Conservation (phyloP, 2,113 vertebrate genomes). For the Epinephelus cyanopodus region DNA sequence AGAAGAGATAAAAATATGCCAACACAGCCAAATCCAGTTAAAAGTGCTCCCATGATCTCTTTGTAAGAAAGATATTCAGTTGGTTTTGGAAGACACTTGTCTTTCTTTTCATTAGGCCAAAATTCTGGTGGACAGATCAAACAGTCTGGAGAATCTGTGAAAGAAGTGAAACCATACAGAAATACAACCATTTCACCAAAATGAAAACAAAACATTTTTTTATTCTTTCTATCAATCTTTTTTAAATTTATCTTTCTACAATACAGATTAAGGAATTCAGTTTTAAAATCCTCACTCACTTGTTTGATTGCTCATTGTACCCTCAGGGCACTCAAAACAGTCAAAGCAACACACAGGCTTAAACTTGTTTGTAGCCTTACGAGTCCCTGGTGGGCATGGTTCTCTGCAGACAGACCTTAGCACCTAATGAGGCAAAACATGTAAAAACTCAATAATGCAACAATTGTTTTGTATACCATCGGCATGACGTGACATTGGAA, state of each 20-base stretch:
- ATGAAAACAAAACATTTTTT: neutral
- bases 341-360: conserved; percentile 83
- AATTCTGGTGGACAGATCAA: conserved; percentile 67
- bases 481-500: neutral
- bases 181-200: neutral
- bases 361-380: conserved; percentile 76
- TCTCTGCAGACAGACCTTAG: conserved; percentile 80
- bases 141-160: conserved; percentile 73
- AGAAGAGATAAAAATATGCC: conserved; percentile 68
- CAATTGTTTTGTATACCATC: neutral
- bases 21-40: conserved; percentile 65
- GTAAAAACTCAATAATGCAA: neutral
- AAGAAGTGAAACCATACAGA: neutral
- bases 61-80: conserved; percentile 76
- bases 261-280: neutral
- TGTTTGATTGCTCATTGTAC: conserved; percentile 82
- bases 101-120: conserved; percentile 75
- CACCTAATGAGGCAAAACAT: conserved; percentile 57
- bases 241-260: neutral
- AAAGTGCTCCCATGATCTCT: conserved; percentile 73
- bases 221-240: neutral
- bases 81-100: conserved; percentile 70
- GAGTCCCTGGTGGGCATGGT: conserved; percentile 76
- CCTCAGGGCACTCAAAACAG: conserved; percentile 80
- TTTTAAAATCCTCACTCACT: conserved; percentile 53